phyloP scores from a whole-genome alignment of 2,113 vertebrate species.

The Steatornis caripensis region DNA sequence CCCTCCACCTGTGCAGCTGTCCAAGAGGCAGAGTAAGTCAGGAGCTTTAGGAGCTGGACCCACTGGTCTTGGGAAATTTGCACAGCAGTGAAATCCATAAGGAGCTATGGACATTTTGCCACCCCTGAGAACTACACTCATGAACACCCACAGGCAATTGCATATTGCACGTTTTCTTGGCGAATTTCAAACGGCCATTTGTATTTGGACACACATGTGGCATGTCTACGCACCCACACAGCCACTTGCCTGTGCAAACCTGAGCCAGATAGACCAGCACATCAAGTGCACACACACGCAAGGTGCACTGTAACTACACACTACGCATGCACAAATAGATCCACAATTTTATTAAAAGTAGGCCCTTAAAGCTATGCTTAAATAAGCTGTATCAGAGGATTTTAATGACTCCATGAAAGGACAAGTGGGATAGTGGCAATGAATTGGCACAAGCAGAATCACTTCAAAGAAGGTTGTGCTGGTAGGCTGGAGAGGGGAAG shows the following conservation, averaged over 20 bases:
- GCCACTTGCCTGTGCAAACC: accelerated
- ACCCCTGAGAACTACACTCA: background rate
- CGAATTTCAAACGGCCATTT: accelerated
- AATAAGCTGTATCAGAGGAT: background rate
- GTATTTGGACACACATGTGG: background rate
- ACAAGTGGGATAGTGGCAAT: background rate
- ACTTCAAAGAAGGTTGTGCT: background rate
- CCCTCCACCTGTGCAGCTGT: background rate
- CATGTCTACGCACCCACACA: background rate
- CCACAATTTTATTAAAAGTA: background rate
- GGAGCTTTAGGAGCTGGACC: background rate
- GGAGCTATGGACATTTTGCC: background rate
- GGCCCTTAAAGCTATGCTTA: background rate
- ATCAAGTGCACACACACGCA: accelerated
- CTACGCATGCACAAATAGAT: background rate
- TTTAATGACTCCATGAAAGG: background rate
- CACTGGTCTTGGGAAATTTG: background rate
- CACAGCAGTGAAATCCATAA: background rate
- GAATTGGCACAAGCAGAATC: background rate
- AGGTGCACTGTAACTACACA: accelerated
- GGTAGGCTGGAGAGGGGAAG: background rate
- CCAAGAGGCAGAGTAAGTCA: background rate
- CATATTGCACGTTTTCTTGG: background rate
- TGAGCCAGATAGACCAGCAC: background rate
- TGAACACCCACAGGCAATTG: background rate